Evolutionary conservation across 2,113 vertebrate species (phyloP).

Genomic region (Arvicanthis niloticus): DNA sequence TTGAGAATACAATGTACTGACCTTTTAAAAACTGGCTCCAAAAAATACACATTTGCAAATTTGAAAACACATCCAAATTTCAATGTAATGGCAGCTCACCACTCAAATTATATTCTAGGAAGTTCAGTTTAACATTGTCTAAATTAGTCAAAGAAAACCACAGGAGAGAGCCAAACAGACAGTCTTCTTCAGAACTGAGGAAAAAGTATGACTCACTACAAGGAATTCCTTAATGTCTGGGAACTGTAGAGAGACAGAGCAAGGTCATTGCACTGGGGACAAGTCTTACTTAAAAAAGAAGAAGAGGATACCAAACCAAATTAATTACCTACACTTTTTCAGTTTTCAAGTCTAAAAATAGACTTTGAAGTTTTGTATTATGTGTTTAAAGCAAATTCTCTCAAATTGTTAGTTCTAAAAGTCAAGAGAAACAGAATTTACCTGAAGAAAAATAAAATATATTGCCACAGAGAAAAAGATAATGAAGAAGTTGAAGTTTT

Average conservation of each 20-base stretch:
- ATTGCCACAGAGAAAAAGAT: slow-evolving; percentile 20
- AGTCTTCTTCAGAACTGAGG: slow-evolving; percentile 32
- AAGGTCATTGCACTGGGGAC: slow-evolving; percentile 44
- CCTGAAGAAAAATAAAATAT: background rate
- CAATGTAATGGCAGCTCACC: slow-evolving; percentile 55
- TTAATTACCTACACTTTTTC: slow-evolving; percentile 61
- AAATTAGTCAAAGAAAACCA: slow-evolving; percentile 39
- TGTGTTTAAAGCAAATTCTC: slow-evolving; percentile 49
- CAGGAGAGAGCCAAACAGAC: slow-evolving; percentile 34
- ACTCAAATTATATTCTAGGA: slow-evolving; percentile 40
- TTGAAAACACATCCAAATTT: slow-evolving; percentile 74
- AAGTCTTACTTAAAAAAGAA: slow-evolving; percentile 50
- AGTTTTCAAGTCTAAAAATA: slow-evolving; percentile 30
- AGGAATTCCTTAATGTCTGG: slow-evolving; percentile 24
- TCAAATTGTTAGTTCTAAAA: slow-evolving; percentile 55
- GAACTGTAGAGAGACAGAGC: background rate
- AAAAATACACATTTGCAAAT: slow-evolving; percentile 70
- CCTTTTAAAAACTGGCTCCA: slow-evolving; percentile 73
- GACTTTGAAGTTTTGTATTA: slow-evolving; percentile 31
- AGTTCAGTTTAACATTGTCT: slow-evolving; percentile 23
- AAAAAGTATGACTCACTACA: slow-evolving; percentile 55
- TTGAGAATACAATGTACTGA: slow-evolving; percentile 65
- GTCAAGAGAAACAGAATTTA: slow-evolving; percentile 48
- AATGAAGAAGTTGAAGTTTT: slow-evolving; percentile 5
- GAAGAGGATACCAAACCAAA: slow-evolving; percentile 46